A percentile compares a stretch with the other conserved stretches of the same genome.
phyloP scores from a whole-genome alignment of 2,113 vertebrate genomes.

The Hippocampus comes region DNA sequence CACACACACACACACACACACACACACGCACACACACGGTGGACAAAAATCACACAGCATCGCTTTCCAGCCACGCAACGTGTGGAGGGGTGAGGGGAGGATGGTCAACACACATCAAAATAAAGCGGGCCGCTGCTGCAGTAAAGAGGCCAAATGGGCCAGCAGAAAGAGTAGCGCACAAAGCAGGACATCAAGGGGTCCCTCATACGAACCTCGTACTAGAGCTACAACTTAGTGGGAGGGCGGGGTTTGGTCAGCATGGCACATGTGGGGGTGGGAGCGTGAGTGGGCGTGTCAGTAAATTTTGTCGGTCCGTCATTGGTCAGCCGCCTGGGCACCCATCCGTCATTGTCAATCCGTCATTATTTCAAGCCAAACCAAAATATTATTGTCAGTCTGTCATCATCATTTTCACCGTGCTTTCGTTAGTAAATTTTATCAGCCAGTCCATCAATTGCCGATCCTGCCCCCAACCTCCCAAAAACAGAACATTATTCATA shows the following conservation, averaged over 20 bases:
- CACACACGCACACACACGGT: constrained; percentile 21
- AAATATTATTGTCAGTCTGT: too few species aligned
- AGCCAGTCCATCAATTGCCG: too few species aligned
- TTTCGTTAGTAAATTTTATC: too few species aligned
- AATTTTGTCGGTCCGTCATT: too few species aligned
- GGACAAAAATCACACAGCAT: constrained; percentile 25
- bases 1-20: constrained; percentile 22
- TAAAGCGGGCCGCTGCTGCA: constrained; percentile 35
- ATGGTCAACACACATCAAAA: constrained; percentile 25
- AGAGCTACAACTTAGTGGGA: constrained; percentile 32
- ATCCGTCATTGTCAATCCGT: too few species aligned
- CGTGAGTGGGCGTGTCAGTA: too few species aligned
- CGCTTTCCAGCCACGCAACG: constrained; percentile 17
- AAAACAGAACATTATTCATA: not conserved
- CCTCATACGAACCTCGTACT: constrained; percentile 56
- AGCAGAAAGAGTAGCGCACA: constrained; percentile 32
- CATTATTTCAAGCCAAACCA: too few species aligned
- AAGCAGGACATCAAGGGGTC: constrained; percentile 37
- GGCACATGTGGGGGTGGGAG: constrained; percentile 14
- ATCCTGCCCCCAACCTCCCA: too few species aligned
- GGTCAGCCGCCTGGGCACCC: too few species aligned
- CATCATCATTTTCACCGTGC: too few species aligned
- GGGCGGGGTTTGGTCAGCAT: constrained; percentile 33
- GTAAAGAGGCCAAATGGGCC: constrained; percentile 22
- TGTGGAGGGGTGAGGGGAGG: constrained; percentile 4